These are phyloP conservation scores for Cardiocondyla obscurior DNA, from an alignment of 1,140 invertebrate genomes.

Conservation along the genomic window DNA sequence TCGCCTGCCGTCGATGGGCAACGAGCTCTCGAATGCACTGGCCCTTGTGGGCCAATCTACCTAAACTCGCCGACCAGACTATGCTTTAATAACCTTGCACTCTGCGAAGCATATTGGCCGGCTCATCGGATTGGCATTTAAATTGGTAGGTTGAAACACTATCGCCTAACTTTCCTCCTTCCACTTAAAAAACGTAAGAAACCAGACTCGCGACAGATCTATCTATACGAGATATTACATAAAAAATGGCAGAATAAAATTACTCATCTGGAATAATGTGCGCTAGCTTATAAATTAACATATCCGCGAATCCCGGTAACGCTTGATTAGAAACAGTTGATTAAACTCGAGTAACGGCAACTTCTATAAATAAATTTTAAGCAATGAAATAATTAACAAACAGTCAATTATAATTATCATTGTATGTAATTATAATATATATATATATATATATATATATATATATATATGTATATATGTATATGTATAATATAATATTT, in stretches of 20 bases:
- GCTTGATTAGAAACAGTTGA: background rate
- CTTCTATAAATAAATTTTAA: background rate
- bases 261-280: background rate
- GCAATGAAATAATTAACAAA: background rate
- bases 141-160: constrained; percentile 59
- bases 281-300: background rate
- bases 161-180: constrained; percentile 56
- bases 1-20: constrained; percentile 50
- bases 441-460: too few relatives aligned
- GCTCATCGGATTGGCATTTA: constrained; percentile 62
- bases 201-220: background rate
- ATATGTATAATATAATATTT: too few relatives aligned
- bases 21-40: constrained; percentile 56
- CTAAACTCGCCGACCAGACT: constrained; percentile 58
- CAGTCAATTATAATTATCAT: too few relatives aligned
- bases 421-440: too few relatives aligned
- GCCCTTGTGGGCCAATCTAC: constrained; percentile 45
- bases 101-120: constrained; percentile 50
- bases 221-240: background rate
- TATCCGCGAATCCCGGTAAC: background rate
- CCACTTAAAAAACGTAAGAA: constrained; percentile 44
- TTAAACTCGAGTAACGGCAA: background rate
- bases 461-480: too few relatives aligned
- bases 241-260: background rate
- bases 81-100: constrained; percentile 65